A percentile compares a stretch with the other conserved stretches of the same genome.
Conservation (phyloP, 2,888 invertebrate species). For the Heliconius cydno region DNA sequence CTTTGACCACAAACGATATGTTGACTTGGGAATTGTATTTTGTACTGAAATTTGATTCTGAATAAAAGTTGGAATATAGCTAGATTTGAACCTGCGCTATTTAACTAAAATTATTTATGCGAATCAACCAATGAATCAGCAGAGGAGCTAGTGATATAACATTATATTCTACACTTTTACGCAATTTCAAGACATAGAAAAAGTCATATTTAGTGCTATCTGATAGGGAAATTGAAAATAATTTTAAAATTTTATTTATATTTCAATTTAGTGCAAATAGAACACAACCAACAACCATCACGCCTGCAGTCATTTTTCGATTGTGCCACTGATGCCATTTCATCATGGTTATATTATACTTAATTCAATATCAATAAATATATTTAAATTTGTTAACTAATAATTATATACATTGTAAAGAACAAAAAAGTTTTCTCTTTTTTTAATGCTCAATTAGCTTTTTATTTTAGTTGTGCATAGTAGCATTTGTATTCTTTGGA, state of each 20-base stretch:
- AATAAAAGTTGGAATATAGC: background rate
- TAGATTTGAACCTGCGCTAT: background rate
- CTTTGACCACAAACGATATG: background rate
- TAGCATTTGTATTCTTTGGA: conserved; percentile 29
- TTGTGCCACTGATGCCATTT: too few species aligned
- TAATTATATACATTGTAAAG: background rate
- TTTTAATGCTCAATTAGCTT: conserved; percentile 4
- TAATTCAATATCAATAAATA: background rate
- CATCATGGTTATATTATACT: too few species aligned
- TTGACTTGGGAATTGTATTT: background rate
- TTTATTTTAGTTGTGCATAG: background rate
- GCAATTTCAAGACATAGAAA: too few species aligned
- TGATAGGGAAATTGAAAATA: too few species aligned
- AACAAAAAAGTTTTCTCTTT: background rate
- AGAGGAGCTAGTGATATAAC: too few species aligned
- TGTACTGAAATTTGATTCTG: background rate
- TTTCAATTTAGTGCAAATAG: too few species aligned
- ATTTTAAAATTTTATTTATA: too few species aligned
- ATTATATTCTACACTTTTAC: too few species aligned
- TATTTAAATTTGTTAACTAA: background rate
- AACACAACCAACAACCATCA: too few species aligned
- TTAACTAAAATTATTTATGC: background rate
- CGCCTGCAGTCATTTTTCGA: too few species aligned
- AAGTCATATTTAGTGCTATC: too few species aligned
- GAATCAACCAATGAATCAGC: background rate